phyloP scores from a whole-genome alignment of 1,140 invertebrate genomes.

The Pseudomyrmex flavicornis region DNA sequence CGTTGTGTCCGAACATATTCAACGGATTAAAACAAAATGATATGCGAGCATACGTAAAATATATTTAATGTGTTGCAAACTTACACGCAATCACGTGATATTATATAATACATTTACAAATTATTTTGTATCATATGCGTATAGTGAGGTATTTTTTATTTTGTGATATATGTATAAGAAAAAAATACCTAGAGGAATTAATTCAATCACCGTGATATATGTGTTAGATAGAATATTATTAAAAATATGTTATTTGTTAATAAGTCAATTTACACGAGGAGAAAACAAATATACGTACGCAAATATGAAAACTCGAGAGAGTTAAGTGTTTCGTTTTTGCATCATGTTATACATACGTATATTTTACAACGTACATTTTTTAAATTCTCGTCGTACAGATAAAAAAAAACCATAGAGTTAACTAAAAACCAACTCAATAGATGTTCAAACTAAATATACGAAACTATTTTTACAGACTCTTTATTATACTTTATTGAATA shows the following conservation, averaged over 20 bases:
- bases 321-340: no score
- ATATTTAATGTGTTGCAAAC: background rate
- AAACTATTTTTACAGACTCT: no score
- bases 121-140: background rate
- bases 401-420: no score
- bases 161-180: background rate
- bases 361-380: no score
- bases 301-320: no score
- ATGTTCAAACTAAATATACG: no score
- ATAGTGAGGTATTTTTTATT: slow-evolving; percentile 9
- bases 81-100: background rate
- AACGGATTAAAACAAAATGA: background rate
- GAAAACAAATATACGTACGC: background rate
- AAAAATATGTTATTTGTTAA: slow-evolving; percentile 13
- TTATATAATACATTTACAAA: slow-evolving; percentile 18
- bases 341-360: no score
- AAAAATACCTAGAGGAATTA: background rate
- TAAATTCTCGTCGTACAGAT: no score
- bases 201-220: no score
- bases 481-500: no score
- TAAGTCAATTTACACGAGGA: slow-evolving; percentile 8
- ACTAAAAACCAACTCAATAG: no score
- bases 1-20: background rate
- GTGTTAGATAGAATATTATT: background rate
- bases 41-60: background rate